A percentile compares a stretch with the other conserved stretches of the same genome.
These are phyloP conservation scores for Habropoda laboriosa DNA, from an alignment of 1,140 invertebrate genomes.

Conservation along the genomic window DNA sequence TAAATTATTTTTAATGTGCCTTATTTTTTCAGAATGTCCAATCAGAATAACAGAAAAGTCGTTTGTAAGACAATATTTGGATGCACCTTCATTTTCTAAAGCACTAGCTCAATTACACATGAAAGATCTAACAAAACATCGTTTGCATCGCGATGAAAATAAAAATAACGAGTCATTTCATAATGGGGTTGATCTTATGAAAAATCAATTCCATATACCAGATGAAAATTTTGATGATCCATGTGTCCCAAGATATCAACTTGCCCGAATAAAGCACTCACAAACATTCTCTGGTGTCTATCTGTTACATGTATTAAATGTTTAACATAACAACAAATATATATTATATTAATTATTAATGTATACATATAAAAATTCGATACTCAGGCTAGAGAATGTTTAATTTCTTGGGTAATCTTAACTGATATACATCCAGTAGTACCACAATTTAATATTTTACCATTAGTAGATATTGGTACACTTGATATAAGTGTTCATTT, in stretches of 20 bases:
- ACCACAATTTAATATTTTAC: slow-evolving; percentile 81
- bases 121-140: slow-evolving; percentile 50
- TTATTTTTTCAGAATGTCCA: slow-evolving; percentile 73
- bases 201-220: slow-evolving; percentile 9
- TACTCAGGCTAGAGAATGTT: slow-evolving; percentile 81
- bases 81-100: slow-evolving; percentile 53
- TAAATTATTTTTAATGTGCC: background rate
- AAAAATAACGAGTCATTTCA: slow-evolving; percentile 46
- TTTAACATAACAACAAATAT: background rate
- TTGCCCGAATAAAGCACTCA: slow-evolving; percentile 81
- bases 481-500: slow-evolving; percentile 80
- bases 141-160: slow-evolving; percentile 19
- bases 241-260: slow-evolving; percentile 80
- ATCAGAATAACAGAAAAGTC: slow-evolving; percentile 71
- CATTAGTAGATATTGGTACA: slow-evolving; percentile 83
- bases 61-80: slow-evolving; percentile 57
- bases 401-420: slow-evolving; percentile 81
- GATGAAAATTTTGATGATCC: slow-evolving; percentile 64
- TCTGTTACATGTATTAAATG: slow-evolving; percentile 77
- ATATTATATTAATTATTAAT: background rate
- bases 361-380: background rate
- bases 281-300: slow-evolving; percentile 82
- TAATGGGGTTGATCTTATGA: background rate
- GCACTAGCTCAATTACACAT: slow-evolving; percentile 40
- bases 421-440: slow-evolving; percentile 78